A percentile compares a stretch with the other conserved stretches of the same genome.
Conservation (phyloP, 1,140 invertebrate species). For the Arion vulgaris region DNA sequence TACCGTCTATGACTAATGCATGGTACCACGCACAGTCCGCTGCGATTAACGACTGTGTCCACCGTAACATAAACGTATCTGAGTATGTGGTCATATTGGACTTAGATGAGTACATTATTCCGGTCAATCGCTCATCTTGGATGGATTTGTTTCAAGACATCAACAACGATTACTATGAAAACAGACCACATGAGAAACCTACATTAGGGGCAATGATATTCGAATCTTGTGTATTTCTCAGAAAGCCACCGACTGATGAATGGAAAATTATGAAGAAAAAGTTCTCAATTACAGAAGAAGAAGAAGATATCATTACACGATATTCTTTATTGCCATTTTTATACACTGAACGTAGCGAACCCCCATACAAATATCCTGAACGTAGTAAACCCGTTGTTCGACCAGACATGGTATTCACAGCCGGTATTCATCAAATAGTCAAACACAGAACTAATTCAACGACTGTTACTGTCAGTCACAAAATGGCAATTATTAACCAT, state of each 20-base stretch:
- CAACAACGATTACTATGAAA: neutral
- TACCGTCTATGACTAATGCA: neutral
- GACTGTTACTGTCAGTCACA: neutral
- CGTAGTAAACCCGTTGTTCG: slow-evolving; percentile 2
- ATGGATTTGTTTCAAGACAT: slow-evolving; percentile 2
- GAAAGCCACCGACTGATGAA: neutral
- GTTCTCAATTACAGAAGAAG: neutral
- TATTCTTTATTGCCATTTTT: neutral
- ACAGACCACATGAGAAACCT: neutral
- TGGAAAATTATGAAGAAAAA: slow-evolving; percentile 6
- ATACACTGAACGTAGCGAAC: neutral
- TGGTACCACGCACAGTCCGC: slow-evolving; percentile 37
- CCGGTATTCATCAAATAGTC: slow-evolving; percentile 5
- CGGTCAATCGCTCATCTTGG: slow-evolving; percentile 18
- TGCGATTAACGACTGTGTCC: slow-evolving; percentile 42
- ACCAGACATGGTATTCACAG: neutral
- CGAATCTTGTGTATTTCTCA: neutral
- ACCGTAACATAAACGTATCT: slow-evolving; percentile 23
- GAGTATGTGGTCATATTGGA: slow-evolving; percentile 33
- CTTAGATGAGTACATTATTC: slow-evolving; percentile 39
- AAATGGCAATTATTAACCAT: slow-evolving; percentile 16
- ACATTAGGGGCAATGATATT: neutral
- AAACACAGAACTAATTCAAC: neutral
- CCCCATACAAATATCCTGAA: neutral
- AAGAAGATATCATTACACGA: neutral